Evolutionary conservation across 2,797 vertebrate genomes (phyloP), one percentile per base, ranked within the genome.

Genomic region (Hybognathus amarus): DNA sequence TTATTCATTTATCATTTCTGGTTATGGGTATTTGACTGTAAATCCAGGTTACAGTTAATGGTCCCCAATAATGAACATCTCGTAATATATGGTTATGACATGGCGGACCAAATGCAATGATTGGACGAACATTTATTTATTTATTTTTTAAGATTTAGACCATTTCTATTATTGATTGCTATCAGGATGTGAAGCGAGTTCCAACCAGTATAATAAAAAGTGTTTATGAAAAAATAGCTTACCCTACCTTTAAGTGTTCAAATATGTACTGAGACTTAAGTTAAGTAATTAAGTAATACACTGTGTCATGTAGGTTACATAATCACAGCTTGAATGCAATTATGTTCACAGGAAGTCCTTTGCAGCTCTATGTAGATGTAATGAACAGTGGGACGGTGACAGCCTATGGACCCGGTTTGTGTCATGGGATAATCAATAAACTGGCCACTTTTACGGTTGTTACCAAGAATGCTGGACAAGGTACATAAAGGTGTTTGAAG

Each of bases 381-480:
- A 95, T 97, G 84, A 97, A 97, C 87, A 96, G 96, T 8, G 95
- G 96, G 30, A 95, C 97, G 2, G 98, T 99, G 71, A 98, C 96
- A 0, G 98, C 98, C 15, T 99, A 96, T 0, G 98, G 98, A 33
- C 96, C 98, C 0, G 98, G 98, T 38, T 92, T 99, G 89, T 99
- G 97, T 88, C 97, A 98, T 0, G 98, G 98, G 68, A 97, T 96
- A 92, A 97, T 98, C 88, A 98, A 99, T 94, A 97, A 96, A 87
- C 94, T 95, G 0, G 95, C 98, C 59, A 96, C 96, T 79, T 99
- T 99, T 89, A 98, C 97, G 18, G 97, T 99, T 22, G 93, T 98
- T 90, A 99, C 98, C 87, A 98, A 98, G 91, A 98, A 98, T 0
- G 97, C 98, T 2, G 97, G 97, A 1, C 97, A 99, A 96, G 98